Percentiles rank a stretch among this genome's conserved stretches.
Conservation (phyloP, 2,888 invertebrate genomes). For the Anticlea derivata region DNA sequence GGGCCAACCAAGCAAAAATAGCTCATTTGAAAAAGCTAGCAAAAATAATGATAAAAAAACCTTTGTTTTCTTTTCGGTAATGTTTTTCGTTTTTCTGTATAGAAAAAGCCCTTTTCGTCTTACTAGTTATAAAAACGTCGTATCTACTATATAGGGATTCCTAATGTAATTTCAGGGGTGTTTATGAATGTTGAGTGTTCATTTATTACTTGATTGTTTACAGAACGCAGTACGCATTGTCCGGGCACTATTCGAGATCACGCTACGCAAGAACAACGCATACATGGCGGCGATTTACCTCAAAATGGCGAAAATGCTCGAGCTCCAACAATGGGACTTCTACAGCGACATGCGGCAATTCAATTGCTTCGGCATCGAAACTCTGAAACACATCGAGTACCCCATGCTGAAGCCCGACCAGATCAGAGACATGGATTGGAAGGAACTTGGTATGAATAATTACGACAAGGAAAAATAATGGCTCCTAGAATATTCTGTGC, state of each 20-base stretch:
- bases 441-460: conserved; percentile 89
- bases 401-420: conserved; percentile 89
- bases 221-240: conserved; percentile 96
- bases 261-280: conserved; percentile 94
- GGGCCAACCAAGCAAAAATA: too few species aligned
- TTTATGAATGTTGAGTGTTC: too few species aligned
- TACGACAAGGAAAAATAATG: too few species aligned
- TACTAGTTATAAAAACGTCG: too few species aligned
- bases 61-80: too few species aligned
- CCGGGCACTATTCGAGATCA: conserved; percentile 97
- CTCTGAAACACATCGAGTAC: conserved; percentile 92
- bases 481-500: too few species aligned
- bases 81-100: too few species aligned
- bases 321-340: conserved; percentile 95
- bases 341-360: conserved; percentile 95
- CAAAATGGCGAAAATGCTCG: conserved; percentile 95
- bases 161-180: too few species aligned
- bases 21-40: too few species aligned
- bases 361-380: conserved; percentile 88
- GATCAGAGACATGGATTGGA: conserved; percentile 93
- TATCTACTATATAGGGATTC: too few species aligned
- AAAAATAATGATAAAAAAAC: too few species aligned
- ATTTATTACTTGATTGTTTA: background rate
- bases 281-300: conserved; percentile 94
- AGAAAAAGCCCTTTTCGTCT: too few species aligned